These are phyloP conservation scores for Otolemur garnettii DNA, from an alignment of 2,113 vertebrate species.

Conservation along the genomic window DNA sequence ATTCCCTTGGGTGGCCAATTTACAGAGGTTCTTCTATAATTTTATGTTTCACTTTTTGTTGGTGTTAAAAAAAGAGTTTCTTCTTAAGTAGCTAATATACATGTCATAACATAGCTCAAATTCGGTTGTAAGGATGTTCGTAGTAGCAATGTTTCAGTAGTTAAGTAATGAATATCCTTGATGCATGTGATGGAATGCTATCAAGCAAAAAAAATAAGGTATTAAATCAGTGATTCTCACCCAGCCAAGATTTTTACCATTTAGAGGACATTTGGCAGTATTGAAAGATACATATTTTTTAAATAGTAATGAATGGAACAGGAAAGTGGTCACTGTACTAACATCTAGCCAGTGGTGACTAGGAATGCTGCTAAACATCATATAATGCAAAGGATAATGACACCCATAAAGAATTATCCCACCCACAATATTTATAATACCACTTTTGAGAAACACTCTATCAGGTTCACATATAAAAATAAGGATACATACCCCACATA, in stretches of 20 bases:
- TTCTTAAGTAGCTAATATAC: neutral
- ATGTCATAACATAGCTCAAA: neutral
- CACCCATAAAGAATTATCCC: neutral
- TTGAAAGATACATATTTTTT: neutral
- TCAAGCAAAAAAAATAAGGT: neutral
- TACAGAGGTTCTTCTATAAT: neutral
- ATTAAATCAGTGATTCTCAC: neutral
- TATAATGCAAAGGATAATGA: neutral
- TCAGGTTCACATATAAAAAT: neutral
- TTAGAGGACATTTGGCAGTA: neutral
- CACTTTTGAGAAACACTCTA: neutral
- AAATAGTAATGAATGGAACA: neutral
- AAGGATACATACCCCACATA: neutral
- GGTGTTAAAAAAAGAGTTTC: neutral
- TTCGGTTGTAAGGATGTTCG: neutral
- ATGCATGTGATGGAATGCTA: neutral
- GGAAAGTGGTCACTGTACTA: neutral
- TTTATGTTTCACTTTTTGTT: neutral
- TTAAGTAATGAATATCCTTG: conserved; percentile 19
- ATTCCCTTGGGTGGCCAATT: no score
- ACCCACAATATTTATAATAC: neutral
- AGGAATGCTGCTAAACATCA: neutral
- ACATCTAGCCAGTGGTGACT: neutral
- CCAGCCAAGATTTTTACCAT: neutral
- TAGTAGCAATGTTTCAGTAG: neutral